A percentile compares a stretch with the other conserved stretches of the same genome.
phyloP scores from a whole-genome alignment of 2,113 vertebrate genomes.

The Heterotis niloticus region DNA sequence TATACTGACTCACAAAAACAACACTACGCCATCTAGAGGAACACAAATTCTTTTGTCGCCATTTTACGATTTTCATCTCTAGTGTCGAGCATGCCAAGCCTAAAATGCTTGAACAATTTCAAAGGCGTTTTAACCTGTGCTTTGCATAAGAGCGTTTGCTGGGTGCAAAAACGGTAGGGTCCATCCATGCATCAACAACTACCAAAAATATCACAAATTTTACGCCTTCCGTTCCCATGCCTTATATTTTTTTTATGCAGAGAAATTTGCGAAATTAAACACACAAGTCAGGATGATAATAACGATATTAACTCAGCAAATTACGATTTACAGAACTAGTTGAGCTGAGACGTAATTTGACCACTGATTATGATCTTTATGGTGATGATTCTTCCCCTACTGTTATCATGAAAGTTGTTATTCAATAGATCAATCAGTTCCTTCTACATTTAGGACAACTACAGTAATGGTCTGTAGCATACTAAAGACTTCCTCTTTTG shows the following conservation, averaged over 20 bases:
- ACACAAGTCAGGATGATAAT: neutral
- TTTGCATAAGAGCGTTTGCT: neutral
- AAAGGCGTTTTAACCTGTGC: too few relatives aligned
- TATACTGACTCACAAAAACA: conserved; percentile 27
- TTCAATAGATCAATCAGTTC: neutral
- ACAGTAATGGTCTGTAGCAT: conserved; percentile 4
- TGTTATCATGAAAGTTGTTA: conserved; percentile 2
- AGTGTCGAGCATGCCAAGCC: conserved; percentile 26
- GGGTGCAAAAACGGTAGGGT: conserved; percentile 6
- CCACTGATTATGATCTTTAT: neutral
- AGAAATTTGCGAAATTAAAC: conserved; percentile 2
- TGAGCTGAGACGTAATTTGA: neutral
- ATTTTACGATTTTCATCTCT: conserved; percentile 27
- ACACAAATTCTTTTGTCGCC: conserved; percentile 1
- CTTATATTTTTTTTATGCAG: neutral
- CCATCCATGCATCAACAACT: conserved; percentile 8
- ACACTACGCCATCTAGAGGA: conserved; percentile 49
- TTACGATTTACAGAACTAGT: neutral
- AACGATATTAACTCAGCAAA: neutral
- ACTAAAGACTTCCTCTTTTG: neutral
- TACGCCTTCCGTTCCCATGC: neutral
- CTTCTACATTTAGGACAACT: neutral
- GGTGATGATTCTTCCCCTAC: neutral
- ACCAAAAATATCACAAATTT: conserved; percentile 18
- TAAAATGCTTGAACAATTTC: conserved; percentile 1